Percentiles rank a stretch among this genome's conserved stretches.
These are phyloP conservation scores for Intellagama lesueurii DNA, from an alignment of 2,797 vertebrate genomes.

Conservation along the genomic window DNA sequence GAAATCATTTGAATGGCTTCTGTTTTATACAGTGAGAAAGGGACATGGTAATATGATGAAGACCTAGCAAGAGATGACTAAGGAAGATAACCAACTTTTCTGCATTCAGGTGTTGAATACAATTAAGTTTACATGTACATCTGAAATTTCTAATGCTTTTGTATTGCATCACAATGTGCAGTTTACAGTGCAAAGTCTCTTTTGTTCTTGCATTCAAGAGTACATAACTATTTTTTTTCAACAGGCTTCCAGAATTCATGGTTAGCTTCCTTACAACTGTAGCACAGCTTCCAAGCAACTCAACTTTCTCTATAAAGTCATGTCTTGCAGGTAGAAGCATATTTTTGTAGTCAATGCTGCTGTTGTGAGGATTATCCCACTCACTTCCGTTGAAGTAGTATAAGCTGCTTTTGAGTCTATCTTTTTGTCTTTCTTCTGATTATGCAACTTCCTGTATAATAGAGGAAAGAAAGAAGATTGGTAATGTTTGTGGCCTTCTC, in stretches of 20 bases:
- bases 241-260: neutral
- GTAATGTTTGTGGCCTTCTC: too few relatives aligned
- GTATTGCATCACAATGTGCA: too few relatives aligned
- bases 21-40: neutral
- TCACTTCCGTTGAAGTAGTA: neutral
- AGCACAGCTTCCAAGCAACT: neutral
- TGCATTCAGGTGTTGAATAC: neutral
- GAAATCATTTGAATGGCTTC: neutral
- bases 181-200: too few relatives aligned
- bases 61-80: neutral
- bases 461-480: neutral
- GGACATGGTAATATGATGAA: neutral
- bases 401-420: neutral
- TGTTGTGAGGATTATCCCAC: neutral
- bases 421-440: too few relatives aligned
- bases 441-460: neutral
- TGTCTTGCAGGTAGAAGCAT: neutral
- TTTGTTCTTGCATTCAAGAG: too few relatives aligned
- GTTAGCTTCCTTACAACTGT: neutral
- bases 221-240: neutral
- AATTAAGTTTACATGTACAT: neutral
- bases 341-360: neutral
- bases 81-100: neutral
- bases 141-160: neutral
- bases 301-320: neutral